Evolutionary conservation across 2,888 invertebrate species (phyloP).

Genomic region (Drosophila emarginata): DNA sequence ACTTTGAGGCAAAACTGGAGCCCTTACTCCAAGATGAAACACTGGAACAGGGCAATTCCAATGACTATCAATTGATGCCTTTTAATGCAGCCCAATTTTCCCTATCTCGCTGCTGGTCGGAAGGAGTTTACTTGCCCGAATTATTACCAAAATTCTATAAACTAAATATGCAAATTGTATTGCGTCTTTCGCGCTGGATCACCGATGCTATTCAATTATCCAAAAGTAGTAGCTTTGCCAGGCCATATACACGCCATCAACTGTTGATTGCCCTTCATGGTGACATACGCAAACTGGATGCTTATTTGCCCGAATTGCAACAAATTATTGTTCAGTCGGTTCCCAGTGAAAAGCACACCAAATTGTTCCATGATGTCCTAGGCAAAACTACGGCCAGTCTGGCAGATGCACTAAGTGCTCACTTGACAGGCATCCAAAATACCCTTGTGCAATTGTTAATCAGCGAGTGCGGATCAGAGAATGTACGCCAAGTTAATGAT

Average conservation of each 20-base stretch:
- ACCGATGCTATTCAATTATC: constrained; percentile 76
- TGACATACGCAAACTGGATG: constrained; percentile 70
- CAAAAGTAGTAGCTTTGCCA: constrained; percentile 43
- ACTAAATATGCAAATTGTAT: constrained; percentile 91
- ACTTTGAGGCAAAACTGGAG: constrained; percentile 75
- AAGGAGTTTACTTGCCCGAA: constrained; percentile 90
- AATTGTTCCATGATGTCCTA: constrained; percentile 61
- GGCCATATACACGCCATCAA: constrained; percentile 58
- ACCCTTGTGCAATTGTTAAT: constrained; percentile 91
- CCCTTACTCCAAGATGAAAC: constrained; percentile 69
- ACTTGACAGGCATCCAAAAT: constrained; percentile 82
- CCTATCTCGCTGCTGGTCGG: constrained; percentile 88
- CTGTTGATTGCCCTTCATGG: constrained; percentile 72
- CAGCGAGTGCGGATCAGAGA: constrained; percentile 87
- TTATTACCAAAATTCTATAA: constrained; percentile 94
- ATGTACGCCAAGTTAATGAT: constrained; percentile 92
- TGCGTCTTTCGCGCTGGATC: constrained; percentile 91
- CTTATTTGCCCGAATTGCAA: constrained; percentile 79
- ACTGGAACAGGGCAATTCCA: constrained; percentile 26
- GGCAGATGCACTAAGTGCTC: constrained; percentile 51
- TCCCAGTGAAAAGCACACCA: constrained; percentile 44
- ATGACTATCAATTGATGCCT: constrained; percentile 65
- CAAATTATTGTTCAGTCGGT: constrained; percentile 86
- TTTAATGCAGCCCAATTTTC: constrained; percentile 84
- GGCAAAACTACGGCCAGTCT: constrained; percentile 71